Evolutionary conservation across 37 sponge, comb jelly and placozoan species (phyloP), one percentile per base, ranked within the genome.

Genomic region (Trichoplax adhaerens): DNA sequence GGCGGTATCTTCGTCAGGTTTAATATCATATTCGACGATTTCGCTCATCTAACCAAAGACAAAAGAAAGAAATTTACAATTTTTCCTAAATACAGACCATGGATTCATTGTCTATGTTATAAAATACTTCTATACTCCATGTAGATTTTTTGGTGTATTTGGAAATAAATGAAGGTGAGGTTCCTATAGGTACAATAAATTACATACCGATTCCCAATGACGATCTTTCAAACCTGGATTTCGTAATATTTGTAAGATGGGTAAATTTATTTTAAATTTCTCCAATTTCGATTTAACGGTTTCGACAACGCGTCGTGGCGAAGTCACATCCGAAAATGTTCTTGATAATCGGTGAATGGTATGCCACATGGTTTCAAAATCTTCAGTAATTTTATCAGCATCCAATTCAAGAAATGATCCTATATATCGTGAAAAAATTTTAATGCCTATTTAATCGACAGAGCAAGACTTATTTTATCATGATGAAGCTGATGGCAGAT

Each of bases 171-270:
- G n/a, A 65, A 63, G 67, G 50, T 51, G 68, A 58, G 8, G 65
- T 50, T 53, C 10, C 5, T 67, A 50, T 4, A 64, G n/a, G 70
- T 64, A 49, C 63, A 78, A 64, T 0, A 53, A 60, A 4, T 71
- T 63, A 47, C 65, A 71, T 63, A 62, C 49, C 65, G 58, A 81
- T 48, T 80, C 65, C 97, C 97, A 95, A 68, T 95, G 97, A 29
- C 97, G 75, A 79, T 91, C 86, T 62, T 88, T 80, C 56, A 95
- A 77, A 0, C 97, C 97, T 68, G 85, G 88, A 59, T 95, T 91
- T 70, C 97, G 90, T 64, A 95, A 79, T 48, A 77, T 80, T 56
- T 85, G 83, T 57, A 95, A 69, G 10, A 95, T 72, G 50, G 97
- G 97, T 55, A 95, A 76, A 65, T 95, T 75, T 64, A 79, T 80